A percentile compares a stretch with the other conserved stretches of the same genome.
phyloP scores from a whole-genome alignment of 2,113 vertebrate genomes.

The Origma solitaria region DNA sequence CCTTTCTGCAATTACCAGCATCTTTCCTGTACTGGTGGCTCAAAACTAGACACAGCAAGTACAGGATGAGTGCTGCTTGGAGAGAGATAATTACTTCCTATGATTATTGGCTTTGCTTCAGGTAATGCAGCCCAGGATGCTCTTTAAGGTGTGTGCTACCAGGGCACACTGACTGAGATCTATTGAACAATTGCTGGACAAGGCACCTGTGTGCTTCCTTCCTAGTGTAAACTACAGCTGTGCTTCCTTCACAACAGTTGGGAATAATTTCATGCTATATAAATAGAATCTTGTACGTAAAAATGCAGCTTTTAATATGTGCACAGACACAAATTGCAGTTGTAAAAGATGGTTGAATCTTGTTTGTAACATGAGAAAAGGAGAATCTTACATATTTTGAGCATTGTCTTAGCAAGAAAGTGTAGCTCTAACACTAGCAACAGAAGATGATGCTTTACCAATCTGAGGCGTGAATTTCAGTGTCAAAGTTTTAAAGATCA shows the following conservation, averaged over 20 bases:
- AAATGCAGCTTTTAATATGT: not conserved
- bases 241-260: not conserved
- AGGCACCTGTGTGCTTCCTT: not conserved
- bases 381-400: not conserved
- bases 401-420: not conserved
- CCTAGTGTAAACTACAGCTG: not conserved
- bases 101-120: not conserved
- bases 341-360: not conserved
- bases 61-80: not conserved
- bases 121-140: not conserved
- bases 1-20: not conserved
- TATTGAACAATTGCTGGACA: not conserved
- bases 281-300: not conserved
- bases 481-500: not conserved
- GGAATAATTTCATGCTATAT: not conserved
- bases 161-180: not conserved
- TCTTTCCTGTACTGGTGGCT: not conserved
- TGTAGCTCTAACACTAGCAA: not conserved
- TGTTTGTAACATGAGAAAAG: not conserved
- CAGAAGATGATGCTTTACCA: not conserved
- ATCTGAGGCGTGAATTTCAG: not conserved
- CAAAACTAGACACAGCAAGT: not conserved
- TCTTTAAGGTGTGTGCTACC: not conserved
- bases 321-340: not conserved
- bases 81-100: not conserved